Evolutionary conservation across 2,888 invertebrate genomes (phyloP), one percentile per base, ranked within the genome.

Genomic region (Minunthozetes semirufus): DNA sequence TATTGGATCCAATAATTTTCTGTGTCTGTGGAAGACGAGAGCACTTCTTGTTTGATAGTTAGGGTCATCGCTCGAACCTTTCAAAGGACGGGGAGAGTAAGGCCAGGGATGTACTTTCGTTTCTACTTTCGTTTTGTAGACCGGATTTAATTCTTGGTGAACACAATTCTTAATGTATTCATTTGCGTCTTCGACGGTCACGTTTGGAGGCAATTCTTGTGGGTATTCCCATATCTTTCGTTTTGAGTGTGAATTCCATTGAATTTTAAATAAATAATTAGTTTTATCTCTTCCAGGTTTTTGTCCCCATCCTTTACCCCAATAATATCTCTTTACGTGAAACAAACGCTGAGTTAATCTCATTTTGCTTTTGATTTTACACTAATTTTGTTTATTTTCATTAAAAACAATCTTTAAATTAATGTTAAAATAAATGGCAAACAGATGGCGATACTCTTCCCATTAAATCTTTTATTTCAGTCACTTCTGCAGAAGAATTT

Each of bases 261-360:
- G 75, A 17, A 56, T 56, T 29, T 27, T 19, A 17, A 71, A 75
- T 8, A 29, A 15, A 1, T 25, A 56, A n/a, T 70, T 1, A 27
- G 70, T 56, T 6, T 25, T 68, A 38, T 75, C 56, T 29, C 11
- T 75, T 22, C 75, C 33, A 6, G 75, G 75, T 46, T 71, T 75
- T 3, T n/a, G 17, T 46, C 75, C 75, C 75, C 75, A 75, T 42
- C 71, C 70, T 46, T 75, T 75, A 1, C 75, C 75, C 75, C 75
- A 75, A 29, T 42, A 71, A 42, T 50, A 75, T 17, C 38, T 38
- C 56, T 71, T 27, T 1, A 53, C 71, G n/a, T 75, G 71, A 15
- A n/a, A 27, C 15, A 75, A 29, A 19, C 5, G n/a, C n/a, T 8
- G 29, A 0, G 75, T 75, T 25, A 75, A 63, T 59, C 71, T 11